Evolutionary conservation across 1,140 invertebrate genomes (phyloP).

Genomic region (Arion vulgaris): DNA sequence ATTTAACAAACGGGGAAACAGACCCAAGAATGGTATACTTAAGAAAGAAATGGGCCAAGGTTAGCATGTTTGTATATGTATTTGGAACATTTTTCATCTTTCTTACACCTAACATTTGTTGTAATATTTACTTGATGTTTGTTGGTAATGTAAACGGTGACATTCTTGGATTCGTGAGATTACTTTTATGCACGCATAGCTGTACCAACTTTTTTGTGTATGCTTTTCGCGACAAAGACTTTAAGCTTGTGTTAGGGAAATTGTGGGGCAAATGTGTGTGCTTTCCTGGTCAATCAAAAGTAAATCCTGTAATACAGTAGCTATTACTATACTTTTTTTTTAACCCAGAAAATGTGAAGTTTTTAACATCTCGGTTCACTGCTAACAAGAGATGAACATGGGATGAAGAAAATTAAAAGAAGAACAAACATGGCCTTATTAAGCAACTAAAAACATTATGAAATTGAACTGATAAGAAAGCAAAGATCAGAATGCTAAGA

Average conservation of each 20-base stretch:
- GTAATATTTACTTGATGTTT: not conserved
- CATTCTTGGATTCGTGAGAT: not conserved
- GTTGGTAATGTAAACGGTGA: not conserved
- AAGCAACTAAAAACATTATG: no score
- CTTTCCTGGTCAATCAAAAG: no score
- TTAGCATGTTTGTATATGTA: not conserved
- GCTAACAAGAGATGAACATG: no score
- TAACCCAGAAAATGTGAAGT: no score
- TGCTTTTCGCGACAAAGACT: slow-evolving; percentile 1
- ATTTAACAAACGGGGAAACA: not conserved
- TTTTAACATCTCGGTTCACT: no score
- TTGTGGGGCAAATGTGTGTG: not conserved
- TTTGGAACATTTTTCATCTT: not conserved
- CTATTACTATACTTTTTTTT: no score
- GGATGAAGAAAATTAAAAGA: no score
- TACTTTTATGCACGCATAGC: not conserved
- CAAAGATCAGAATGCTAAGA: no score
- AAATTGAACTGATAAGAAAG: no score
- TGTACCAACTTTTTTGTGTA: not conserved
- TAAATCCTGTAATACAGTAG: no score
- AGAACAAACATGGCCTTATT: no score
- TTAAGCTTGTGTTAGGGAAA: not conserved
- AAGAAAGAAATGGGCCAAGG: not conserved
- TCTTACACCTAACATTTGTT: slow-evolving; percentile 3
- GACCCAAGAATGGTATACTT: not conserved